Percentiles rank a stretch among this genome's conserved stretches.
These are phyloP conservation scores for Tachysurus fulvidraco DNA, from an alignment of 2,113 vertebrate genomes.

Conservation along the genomic window DNA sequence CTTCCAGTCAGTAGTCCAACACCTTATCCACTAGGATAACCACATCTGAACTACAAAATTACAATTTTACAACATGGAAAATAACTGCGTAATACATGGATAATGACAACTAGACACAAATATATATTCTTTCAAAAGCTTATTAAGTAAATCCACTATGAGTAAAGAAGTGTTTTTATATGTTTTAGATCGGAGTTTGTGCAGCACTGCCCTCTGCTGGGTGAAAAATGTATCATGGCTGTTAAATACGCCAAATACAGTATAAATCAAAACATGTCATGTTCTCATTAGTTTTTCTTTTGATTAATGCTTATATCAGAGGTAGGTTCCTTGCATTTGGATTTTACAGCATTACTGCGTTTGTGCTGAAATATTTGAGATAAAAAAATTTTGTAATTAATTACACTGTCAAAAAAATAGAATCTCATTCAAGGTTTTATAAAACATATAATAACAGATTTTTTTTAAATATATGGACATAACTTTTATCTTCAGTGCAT, in stretches of 20 bases:
- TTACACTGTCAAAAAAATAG: not conserved
- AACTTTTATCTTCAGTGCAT: not conserved
- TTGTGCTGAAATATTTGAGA: not conserved
- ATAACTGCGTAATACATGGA: not conserved
- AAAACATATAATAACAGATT: not conserved
- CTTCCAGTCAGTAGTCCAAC: too few species aligned
- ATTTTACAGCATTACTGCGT: not conserved
- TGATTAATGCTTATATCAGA: not conserved
- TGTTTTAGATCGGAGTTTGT: not conserved
- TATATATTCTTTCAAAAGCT: not conserved
- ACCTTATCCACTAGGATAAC: too few species aligned
- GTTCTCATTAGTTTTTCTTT: not conserved
- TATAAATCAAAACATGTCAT: not conserved
- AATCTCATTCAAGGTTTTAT: not conserved
- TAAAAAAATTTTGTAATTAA: not conserved
- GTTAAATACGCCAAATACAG: not conserved
- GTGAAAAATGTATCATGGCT: not conserved
- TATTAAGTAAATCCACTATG: not conserved
- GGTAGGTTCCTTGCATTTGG: not conserved
- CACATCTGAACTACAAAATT: too few species aligned
- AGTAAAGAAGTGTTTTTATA: not conserved
- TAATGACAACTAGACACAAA: not conserved
- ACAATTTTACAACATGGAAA: too few species aligned
- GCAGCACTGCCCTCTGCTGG: slow-evolving; percentile 47
- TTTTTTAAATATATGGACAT: not conserved